Evolutionary conservation across 2,888 invertebrate genomes (phyloP).

Genomic region (Elysia crispata): DNA sequence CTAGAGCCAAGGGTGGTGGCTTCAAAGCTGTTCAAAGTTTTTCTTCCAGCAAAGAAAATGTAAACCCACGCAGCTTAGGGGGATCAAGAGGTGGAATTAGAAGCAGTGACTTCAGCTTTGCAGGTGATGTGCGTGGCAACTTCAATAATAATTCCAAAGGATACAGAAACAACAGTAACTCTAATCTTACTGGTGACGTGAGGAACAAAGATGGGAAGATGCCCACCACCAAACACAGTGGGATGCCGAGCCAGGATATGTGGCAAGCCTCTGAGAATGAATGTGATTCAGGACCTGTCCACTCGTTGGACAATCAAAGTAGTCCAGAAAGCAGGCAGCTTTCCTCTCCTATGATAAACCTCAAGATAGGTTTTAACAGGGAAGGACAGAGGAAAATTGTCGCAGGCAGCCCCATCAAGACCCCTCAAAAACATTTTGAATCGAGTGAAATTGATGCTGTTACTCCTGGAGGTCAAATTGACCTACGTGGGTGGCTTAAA

Average conservation of each 20-base stretch:
- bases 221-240: too few species aligned
- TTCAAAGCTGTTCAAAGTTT: background rate
- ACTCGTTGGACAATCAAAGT: background rate
- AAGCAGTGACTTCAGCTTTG: background rate
- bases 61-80: background rate
- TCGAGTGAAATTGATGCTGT: too few species aligned
- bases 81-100: slow-evolving; percentile 14
- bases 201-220: too few species aligned
- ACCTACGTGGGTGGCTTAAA: too few species aligned
- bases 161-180: too few species aligned
- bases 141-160: too few species aligned
- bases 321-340: background rate
- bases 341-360: slow-evolving; percentile 10
- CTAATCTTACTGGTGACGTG: too few species aligned
- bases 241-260: too few species aligned
- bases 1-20: background rate
- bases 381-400: background rate
- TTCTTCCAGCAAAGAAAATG: background rate
- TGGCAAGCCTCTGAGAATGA: background rate
- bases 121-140: too few species aligned
- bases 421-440: too few species aligned
- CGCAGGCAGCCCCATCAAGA: too few species aligned
- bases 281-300: background rate
- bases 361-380: slow-evolving; percentile 31
- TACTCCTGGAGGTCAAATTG: too few species aligned